Percentiles rank a stretch among this genome's conserved stretches.
Conservation (phyloP, 2,888 invertebrate genomes). For the Eugnorisma glareosa region DNA sequence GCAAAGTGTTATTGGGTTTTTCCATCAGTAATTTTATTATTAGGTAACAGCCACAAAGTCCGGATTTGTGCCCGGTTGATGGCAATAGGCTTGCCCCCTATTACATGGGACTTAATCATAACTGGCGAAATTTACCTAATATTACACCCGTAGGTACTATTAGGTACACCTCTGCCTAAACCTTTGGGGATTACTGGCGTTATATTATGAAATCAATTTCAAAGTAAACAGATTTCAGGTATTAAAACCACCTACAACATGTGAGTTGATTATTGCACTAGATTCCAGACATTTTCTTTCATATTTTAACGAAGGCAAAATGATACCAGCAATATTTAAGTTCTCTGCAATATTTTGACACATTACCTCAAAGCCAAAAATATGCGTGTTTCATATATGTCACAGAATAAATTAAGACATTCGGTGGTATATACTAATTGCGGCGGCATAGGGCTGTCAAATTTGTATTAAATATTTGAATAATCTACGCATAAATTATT, state of each 20-base stretch:
- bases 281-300: background rate
- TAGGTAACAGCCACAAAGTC: no score
- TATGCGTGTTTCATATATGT: slow-evolving; percentile 32
- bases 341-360: slow-evolving; percentile 25
- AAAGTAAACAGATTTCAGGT: background rate
- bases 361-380: background rate
- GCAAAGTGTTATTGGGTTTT: no score
- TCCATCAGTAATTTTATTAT: no score
- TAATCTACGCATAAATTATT: slow-evolving; percentile 46
- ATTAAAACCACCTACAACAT: background rate
- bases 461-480: slow-evolving; percentile 42
- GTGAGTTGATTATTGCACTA: background rate
- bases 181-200: no score
- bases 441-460: slow-evolving; percentile 32
- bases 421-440: slow-evolving; percentile 27
- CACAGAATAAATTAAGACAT: slow-evolving; percentile 48
- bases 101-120: no score
- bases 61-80: no score
- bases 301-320: background rate
- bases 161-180: no score
- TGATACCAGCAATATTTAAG: background rate
- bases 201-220: no score
- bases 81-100: no score
- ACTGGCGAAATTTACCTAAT: no score
- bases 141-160: no score